Conservation (phyloP, 1,140 invertebrate species). For the Diabrotica virgifera region DNA sequence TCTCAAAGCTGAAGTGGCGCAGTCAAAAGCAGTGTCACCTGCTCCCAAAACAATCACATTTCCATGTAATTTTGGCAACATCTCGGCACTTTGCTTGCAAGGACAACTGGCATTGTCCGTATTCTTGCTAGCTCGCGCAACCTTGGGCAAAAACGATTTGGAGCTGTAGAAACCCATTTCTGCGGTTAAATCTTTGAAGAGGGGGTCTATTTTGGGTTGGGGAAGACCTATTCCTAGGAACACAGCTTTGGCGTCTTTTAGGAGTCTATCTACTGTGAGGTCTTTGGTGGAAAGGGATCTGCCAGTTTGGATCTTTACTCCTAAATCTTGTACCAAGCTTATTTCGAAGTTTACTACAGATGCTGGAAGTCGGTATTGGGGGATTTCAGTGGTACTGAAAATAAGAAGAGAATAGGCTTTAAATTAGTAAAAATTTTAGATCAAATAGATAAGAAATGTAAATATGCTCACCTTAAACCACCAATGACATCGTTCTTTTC, state of each 20-base stretch:
- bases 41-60: constrained; percentile 93
- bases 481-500: constrained; percentile 86
- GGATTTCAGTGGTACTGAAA: constrained; percentile 89
- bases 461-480: constrained; percentile 70
- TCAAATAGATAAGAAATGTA: not conserved
- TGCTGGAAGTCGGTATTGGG: constrained; percentile 92
- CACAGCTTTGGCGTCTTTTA: constrained; percentile 72
- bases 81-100: constrained; percentile 59
- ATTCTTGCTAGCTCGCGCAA: constrained; percentile 84
- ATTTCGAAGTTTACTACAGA: constrained; percentile 94
- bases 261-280: constrained; percentile 69
- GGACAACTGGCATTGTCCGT: constrained; percentile 57
- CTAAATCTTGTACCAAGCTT: constrained; percentile 85
- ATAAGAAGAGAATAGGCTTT: constrained; percentile 20
- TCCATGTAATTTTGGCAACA: constrained; percentile 74
- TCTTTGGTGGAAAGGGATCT: constrained; percentile 63
- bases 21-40: constrained; percentile 98
- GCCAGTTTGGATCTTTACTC: constrained; percentile 77
- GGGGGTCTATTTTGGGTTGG: constrained; percentile 65
- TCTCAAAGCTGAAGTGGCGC: constrained; percentile 92
- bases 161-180: constrained; percentile 93
- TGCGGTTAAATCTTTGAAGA: constrained; percentile 71
- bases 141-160: constrained; percentile 88
- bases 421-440: not conserved
- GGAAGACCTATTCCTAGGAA: constrained; percentile 95